A percentile compares a stretch with the other conserved stretches of the same genome.
Conservation (phyloP, 2,113 vertebrate species). For the Tetraodon nigroviridis region DNA sequence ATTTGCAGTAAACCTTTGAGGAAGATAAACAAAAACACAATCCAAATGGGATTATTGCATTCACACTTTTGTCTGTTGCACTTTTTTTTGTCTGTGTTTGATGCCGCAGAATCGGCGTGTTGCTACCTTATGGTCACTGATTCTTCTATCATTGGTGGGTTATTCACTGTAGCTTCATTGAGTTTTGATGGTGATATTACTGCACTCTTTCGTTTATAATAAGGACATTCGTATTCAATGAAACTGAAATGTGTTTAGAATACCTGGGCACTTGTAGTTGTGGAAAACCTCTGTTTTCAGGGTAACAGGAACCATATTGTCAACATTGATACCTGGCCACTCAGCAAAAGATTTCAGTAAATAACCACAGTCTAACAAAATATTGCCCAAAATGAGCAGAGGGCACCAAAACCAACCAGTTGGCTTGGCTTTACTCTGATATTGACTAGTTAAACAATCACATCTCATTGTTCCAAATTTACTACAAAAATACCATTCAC, state of each 20-base stretch:
- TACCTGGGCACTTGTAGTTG: neutral
- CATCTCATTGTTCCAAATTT: neutral
- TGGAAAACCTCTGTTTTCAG: neutral
- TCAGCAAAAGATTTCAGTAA: conserved; percentile 34
- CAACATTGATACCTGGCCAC: conserved; percentile 1
- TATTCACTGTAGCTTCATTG: neutral
- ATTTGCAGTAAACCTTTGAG: too few relatives aligned
- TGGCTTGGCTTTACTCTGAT: neutral
- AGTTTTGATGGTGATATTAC: neutral
- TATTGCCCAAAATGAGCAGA: conserved; percentile 4
- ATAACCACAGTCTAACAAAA: neutral
- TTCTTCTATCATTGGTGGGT: too few relatives aligned
- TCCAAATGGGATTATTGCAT: neutral
- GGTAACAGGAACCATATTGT: neutral
- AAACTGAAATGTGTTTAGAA: neutral
- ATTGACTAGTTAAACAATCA: neutral
- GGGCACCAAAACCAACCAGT: conserved; percentile 3
- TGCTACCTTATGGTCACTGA: neutral
- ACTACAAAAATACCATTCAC: too few relatives aligned
- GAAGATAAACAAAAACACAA: neutral
- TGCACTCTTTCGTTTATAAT: neutral
- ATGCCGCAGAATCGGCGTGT: conserved; percentile 24
- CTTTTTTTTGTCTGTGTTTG: conserved; percentile 20
- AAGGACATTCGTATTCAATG: conserved; percentile 1
- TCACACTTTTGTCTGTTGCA: conserved; percentile 14